Conservation (phyloP, 2,113 vertebrate genomes). For the Grammomys surdaster region DNA sequence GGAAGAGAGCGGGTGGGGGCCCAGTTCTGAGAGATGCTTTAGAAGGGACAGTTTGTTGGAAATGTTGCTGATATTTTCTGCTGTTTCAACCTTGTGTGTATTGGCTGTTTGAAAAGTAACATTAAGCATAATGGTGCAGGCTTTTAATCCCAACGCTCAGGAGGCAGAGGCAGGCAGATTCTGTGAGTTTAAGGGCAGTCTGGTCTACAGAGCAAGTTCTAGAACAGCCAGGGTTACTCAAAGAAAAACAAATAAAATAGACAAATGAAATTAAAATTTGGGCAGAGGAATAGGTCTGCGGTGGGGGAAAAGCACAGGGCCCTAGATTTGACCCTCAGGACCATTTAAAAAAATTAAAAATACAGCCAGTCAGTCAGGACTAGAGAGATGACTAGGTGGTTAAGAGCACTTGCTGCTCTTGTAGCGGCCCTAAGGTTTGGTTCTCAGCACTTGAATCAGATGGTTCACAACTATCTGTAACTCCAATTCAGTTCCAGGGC, state of each 20-base stretch:
- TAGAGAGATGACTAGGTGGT: neutral
- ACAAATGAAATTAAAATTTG: neutral
- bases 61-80: constrained; percentile 16
- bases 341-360: neutral
- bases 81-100: neutral
- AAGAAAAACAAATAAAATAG: neutral
- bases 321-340: neutral
- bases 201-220: neutral
- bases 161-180: neutral
- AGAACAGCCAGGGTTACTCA: neutral
- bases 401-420: neutral
- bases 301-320: neutral
- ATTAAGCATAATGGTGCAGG: neutral
- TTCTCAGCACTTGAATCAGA: neutral
- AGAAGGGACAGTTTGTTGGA: constrained; percentile 15
- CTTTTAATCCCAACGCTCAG: neutral
- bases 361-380: neutral
- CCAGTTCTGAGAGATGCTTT: neutral
- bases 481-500: neutral
- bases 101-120: neutral
- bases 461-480: neutral
- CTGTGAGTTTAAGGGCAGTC: neutral
- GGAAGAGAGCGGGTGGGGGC: neutral
- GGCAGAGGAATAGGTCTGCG: neutral
- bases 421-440: neutral